phyloP scores from a whole-genome alignment of 2,797 vertebrate species.

The Premnoplex brunnescens region DNA sequence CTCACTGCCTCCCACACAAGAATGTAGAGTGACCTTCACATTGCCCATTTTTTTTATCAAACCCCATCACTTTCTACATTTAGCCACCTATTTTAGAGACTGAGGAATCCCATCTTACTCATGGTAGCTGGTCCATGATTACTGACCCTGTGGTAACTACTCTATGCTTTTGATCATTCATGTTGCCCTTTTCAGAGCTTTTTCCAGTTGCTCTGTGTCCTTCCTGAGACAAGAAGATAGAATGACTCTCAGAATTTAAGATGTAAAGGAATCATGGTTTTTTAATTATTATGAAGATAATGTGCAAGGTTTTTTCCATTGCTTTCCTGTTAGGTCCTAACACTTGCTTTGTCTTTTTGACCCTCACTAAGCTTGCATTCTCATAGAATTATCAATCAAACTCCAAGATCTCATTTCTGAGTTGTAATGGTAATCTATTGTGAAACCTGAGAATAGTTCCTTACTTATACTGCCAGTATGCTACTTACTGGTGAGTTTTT shows the following conservation, averaged over 20 bases:
- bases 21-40: not conserved
- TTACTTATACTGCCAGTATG: not conserved
- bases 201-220: not conserved
- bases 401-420: not conserved
- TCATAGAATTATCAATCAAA: not conserved
- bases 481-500: not conserved
- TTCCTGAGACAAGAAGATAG: not conserved
- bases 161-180: not conserved
- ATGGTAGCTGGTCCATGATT: not conserved
- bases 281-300: not conserved
- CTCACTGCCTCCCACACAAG: not conserved
- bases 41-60: not conserved
- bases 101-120: not conserved
- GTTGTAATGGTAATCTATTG: not conserved
- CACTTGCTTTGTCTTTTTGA: not conserved
- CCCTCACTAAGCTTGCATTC: not conserved
- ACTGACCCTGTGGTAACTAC: not conserved
- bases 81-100: not conserved
- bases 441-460: not conserved
- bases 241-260: not conserved
- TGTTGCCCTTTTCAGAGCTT: not conserved
- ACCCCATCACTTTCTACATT: not conserved
- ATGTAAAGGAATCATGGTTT: not conserved
- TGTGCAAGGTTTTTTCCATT: rapidly evolving
- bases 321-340: not conserved